A percentile compares a stretch with the other conserved stretches of the same genome.
Conservation (phyloP, 2,113 vertebrate species). For the Edolisoma coerulescens region DNA sequence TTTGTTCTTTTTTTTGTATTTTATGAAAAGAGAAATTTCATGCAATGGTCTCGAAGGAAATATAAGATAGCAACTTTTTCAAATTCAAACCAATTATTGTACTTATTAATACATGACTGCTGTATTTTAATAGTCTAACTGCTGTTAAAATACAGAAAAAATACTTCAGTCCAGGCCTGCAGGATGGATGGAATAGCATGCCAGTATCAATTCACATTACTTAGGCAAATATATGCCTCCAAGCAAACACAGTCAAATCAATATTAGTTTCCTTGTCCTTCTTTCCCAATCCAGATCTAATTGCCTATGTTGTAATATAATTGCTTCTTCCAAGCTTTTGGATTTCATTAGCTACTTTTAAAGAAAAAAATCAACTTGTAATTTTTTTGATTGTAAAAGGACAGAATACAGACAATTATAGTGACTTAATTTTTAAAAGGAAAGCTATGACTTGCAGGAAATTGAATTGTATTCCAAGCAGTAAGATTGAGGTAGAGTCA, state of each 20-base stretch:
- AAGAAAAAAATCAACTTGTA: background rate
- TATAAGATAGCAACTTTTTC: background rate
- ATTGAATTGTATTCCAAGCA: background rate
- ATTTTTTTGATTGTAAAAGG: background rate
- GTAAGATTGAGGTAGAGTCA: background rate
- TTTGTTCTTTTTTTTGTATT: background rate
- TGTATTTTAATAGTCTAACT: background rate
- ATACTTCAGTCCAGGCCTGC: background rate
- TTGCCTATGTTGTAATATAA: background rate
- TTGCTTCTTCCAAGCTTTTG: slow-evolving; percentile 2
- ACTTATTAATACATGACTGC: background rate
- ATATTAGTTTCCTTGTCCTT: background rate
- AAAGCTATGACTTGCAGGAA: background rate
- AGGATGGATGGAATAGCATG: background rate
- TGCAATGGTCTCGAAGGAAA: background rate
- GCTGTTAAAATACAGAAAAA: background rate
- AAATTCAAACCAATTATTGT: background rate
- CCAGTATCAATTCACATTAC: background rate
- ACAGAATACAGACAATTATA: background rate
- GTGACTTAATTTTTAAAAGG: background rate
- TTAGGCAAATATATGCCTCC: background rate
- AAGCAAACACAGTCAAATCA: background rate
- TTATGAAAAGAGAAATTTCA: background rate
- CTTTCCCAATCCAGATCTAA: slow-evolving; percentile 11
- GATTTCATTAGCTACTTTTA: slow-evolving; percentile 23